These are phyloP conservation scores for Sminthurides bifidus DNA, from an alignment of 1,140 invertebrate species.

Conservation along the genomic window DNA sequence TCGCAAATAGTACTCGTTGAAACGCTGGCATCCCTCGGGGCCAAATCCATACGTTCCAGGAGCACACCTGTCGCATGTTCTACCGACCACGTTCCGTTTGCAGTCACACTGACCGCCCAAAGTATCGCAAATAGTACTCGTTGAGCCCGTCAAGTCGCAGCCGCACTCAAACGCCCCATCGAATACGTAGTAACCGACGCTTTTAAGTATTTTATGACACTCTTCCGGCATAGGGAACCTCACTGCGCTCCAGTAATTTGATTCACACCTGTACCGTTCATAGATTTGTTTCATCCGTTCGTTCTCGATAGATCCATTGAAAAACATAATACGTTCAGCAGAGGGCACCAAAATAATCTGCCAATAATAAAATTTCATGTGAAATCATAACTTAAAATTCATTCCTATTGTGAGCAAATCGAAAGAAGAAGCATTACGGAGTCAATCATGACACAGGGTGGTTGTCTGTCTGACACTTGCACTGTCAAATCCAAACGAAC, in stretches of 20 bases:
- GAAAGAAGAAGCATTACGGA: conserved; percentile 54
- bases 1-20: conserved; percentile 67
- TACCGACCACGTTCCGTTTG: conserved; percentile 86
- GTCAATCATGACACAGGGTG: conserved; percentile 81
- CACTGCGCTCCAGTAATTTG: conserved; percentile 54
- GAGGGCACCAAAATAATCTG: conserved; percentile 70
- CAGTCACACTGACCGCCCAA: conserved; percentile 83
- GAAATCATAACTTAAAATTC: background rate
- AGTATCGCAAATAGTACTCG: conserved; percentile 70
- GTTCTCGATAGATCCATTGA: conserved; percentile 47
- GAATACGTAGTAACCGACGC: conserved; percentile 65
- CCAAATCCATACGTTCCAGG: conserved; percentile 92
- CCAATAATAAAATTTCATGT: conserved; percentile 5
- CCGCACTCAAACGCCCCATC: conserved; percentile 52
- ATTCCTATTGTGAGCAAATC: background rate
- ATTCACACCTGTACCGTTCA: conserved; percentile 63
- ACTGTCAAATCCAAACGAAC: conserved; percentile 67
- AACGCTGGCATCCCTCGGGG: conserved; percentile 72
- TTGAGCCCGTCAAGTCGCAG: conserved; percentile 28
- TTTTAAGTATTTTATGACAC: conserved; percentile 66
- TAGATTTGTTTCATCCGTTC: conserved; percentile 59
- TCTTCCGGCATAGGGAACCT: conserved; percentile 49
- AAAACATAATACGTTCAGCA: conserved; percentile 72
- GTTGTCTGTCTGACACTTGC: conserved; percentile 46
- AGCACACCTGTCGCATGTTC: conserved; percentile 84